Evolutionary conservation across 2,888 invertebrate genomes (phyloP).

Genomic region (Tyria jacobaeae): DNA sequence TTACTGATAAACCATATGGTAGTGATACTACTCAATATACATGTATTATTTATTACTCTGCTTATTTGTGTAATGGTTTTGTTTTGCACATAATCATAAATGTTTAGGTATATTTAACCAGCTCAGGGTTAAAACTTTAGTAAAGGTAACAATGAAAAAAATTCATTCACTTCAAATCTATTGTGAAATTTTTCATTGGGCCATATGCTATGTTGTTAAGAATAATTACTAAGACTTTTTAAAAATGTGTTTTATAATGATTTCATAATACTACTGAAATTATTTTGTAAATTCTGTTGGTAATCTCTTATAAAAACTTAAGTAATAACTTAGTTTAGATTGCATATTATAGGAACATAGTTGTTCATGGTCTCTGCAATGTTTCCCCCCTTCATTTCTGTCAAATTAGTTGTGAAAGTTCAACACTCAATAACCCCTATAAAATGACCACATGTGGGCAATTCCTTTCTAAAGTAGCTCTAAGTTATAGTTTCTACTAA

Average conservation of each 20-base stretch:
- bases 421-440: neutral
- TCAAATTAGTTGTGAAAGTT: neutral
- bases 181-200: neutral
- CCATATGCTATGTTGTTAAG: neutral
- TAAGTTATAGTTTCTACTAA: neutral
- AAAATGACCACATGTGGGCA: neutral
- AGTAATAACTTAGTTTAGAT: too few relatives aligned
- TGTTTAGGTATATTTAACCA: neutral
- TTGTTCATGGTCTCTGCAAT: too few relatives aligned
- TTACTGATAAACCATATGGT: constrained; percentile 50
- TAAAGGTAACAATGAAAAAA: neutral
- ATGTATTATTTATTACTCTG: constrained; percentile 7
- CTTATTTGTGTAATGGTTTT: neutral
- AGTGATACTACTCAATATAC: neutral
- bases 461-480: neutral
- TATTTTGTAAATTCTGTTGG: too few relatives aligned
- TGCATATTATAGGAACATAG: too few relatives aligned
- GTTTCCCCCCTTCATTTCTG: too few relatives aligned
- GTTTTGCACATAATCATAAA: constrained; percentile 1
- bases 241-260: too few relatives aligned
- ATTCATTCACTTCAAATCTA: neutral
- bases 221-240: neutral
- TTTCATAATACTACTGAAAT: too few relatives aligned
- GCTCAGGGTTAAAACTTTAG: neutral
- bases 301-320: too few relatives aligned